These are phyloP conservation scores for Drosophila putrida DNA, from an alignment of 2,888 invertebrate species.

Conservation along the genomic window DNA sequence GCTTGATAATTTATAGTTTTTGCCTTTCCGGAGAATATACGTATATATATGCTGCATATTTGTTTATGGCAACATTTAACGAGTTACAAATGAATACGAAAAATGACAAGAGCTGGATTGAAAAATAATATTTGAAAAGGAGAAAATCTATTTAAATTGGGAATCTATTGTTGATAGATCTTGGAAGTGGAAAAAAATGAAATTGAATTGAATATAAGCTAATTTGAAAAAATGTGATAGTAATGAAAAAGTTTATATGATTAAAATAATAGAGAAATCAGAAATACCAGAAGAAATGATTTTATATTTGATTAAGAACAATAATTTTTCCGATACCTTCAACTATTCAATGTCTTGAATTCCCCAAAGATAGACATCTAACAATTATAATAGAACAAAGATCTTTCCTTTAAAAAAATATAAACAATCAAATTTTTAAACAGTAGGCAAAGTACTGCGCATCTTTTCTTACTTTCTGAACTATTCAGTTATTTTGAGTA, in stretches of 20 bases:
- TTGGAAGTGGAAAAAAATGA: too few relatives aligned
- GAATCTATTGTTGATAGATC: too few relatives aligned
- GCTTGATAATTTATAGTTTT: constrained; percentile 73
- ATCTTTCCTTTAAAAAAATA: constrained; percentile 7
- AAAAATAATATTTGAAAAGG: constrained; percentile 6
- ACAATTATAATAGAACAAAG: constrained; percentile 14
- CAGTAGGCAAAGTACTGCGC: not conserved
- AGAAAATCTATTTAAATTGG: not conserved
- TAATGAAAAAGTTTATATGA: too few relatives aligned
- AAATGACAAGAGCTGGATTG: constrained; percentile 10
- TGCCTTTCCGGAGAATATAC: constrained; percentile 40
- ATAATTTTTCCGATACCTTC: too few relatives aligned
- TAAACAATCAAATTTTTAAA: constrained; percentile 30
- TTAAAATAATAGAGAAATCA: too few relatives aligned
- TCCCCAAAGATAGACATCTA: constrained; percentile 15
- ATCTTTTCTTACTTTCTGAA: constrained; percentile 3
- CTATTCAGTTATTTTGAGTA: constrained; percentile 35
- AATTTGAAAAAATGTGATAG: too few relatives aligned
- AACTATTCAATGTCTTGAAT: not conserved
- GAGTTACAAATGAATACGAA: constrained; percentile 39
- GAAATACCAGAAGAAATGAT: too few relatives aligned
- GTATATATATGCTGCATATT: constrained; percentile 37
- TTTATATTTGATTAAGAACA: too few relatives aligned
- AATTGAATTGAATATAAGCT: too few relatives aligned
- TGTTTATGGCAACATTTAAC: constrained; percentile 41